Conservation (phyloP, 2,113 vertebrate genomes). For the Anarhynchus alexandrinus region DNA sequence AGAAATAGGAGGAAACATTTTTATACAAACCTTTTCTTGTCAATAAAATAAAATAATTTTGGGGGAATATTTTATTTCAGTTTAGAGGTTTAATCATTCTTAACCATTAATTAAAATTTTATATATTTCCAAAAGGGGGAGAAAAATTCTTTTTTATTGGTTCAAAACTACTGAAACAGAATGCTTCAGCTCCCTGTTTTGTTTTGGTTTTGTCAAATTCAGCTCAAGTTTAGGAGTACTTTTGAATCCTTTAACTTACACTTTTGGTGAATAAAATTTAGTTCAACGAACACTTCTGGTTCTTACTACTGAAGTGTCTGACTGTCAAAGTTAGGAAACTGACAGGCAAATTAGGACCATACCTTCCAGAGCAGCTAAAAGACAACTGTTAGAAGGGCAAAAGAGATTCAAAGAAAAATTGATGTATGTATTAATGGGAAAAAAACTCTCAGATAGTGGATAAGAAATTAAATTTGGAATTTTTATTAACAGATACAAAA, state of each 20-base stretch:
- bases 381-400: neutral
- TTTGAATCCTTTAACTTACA: neutral
- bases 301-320: neutral
- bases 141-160: neutral
- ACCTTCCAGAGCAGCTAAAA: neutral
- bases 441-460: neutral
- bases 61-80: neutral
- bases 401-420: neutral
- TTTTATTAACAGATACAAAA: neutral
- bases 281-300: neutral
- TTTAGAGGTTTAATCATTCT: neutral
- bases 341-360: neutral
- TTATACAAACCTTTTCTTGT: neutral
- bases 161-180: neutral
- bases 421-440: neutral
- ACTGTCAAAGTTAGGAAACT: neutral
- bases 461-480: neutral
- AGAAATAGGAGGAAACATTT: neutral
- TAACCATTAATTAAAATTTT: neutral
- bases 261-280: neutral
- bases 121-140: neutral
- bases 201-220: neutral
- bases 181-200: neutral
- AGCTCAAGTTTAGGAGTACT: neutral
- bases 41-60: neutral